These are phyloP conservation scores for Ginglymostoma cirratum DNA, from an alignment of 2,113 vertebrate genomes.

Conservation along the genomic window DNA sequence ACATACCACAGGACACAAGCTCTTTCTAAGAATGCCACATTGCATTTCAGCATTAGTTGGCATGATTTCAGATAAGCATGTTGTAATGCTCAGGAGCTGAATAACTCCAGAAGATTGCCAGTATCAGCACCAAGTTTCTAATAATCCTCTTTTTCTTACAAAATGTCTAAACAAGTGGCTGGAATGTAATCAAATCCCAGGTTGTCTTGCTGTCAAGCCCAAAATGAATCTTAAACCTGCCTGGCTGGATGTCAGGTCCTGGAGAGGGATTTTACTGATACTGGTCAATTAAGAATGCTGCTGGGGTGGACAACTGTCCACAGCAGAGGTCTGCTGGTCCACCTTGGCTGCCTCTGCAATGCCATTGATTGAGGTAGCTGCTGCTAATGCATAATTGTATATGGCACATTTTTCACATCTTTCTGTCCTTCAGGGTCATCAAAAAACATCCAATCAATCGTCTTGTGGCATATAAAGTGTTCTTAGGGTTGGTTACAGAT, in stretches of 20 bases:
- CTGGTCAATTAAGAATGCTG: background rate
- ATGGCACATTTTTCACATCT: constrained; percentile 66
- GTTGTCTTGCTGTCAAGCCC: background rate
- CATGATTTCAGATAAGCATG: background rate
- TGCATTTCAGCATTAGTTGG: background rate
- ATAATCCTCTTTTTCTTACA: background rate
- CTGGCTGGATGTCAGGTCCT: background rate
- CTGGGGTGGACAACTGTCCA: background rate
- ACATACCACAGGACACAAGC: background rate
- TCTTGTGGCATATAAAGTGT: constrained; percentile 94
- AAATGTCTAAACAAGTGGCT: background rate
- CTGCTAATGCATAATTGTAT: no score
- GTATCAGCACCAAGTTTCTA: background rate
- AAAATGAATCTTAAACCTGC: no score
- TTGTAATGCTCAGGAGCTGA: background rate
- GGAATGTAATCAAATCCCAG: background rate
- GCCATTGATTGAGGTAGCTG: background rate
- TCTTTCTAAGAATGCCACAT: background rate
- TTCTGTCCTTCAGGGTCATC: constrained; percentile 93
- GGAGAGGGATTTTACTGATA: background rate
- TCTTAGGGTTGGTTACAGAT: constrained; percentile 89
- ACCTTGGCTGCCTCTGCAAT: background rate
- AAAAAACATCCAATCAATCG: constrained; percentile 88
- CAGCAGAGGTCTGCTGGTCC: background rate
- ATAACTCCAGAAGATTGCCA: background rate